Percentiles rank a stretch among this genome's conserved stretches.
Evolutionary conservation across 2,113 vertebrate species (phyloP).

Genomic region (Lophochroa leadbeateri): DNA sequence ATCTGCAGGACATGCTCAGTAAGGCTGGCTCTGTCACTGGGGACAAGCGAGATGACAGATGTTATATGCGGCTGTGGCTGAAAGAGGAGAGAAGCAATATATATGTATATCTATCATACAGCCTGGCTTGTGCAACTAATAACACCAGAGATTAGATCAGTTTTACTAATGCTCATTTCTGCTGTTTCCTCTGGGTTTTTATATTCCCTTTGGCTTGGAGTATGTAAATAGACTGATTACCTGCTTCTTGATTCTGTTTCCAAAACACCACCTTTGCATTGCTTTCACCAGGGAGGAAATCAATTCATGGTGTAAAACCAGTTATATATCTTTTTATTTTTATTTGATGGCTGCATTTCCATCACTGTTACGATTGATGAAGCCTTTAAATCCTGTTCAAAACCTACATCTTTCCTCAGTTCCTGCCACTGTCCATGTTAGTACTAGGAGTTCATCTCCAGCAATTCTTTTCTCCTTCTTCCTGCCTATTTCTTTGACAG

Average conservation of each 20-base stretch:
- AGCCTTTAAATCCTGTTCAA: slow-evolving; percentile 18
- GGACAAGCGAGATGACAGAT: not conserved
- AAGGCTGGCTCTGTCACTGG: not conserved
- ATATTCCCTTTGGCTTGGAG: not conserved
- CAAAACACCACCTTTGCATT: not conserved
- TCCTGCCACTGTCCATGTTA: slow-evolving; percentile 28
- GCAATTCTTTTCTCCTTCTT: slow-evolving; percentile 32
- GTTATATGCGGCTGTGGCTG: not conserved
- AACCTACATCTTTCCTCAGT: not conserved
- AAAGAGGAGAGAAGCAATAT: slow-evolving; percentile 38
- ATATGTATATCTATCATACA: slow-evolving; percentile 39
- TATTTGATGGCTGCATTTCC: slow-evolving; percentile 56
- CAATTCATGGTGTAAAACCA: not conserved
- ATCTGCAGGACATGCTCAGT: not conserved
- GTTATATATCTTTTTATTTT: slow-evolving; percentile 31
- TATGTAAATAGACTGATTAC: slow-evolving; percentile 58
- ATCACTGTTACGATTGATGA: slow-evolving; percentile 30
- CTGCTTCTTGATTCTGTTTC: not conserved
- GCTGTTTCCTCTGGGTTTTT: not conserved
- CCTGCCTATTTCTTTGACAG: slow-evolving; percentile 63
- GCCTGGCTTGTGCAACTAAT: slow-evolving; percentile 30
- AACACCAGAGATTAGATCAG: slow-evolving; percentile 50
- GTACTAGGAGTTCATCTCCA: slow-evolving; percentile 32
- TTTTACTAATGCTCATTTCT: slow-evolving; percentile 40
- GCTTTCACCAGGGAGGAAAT: not conserved